phyloP scores from a whole-genome alignment of 37 sponge, comb jelly and placozoan species.

The Diacarnus erythraeanus region DNA sequence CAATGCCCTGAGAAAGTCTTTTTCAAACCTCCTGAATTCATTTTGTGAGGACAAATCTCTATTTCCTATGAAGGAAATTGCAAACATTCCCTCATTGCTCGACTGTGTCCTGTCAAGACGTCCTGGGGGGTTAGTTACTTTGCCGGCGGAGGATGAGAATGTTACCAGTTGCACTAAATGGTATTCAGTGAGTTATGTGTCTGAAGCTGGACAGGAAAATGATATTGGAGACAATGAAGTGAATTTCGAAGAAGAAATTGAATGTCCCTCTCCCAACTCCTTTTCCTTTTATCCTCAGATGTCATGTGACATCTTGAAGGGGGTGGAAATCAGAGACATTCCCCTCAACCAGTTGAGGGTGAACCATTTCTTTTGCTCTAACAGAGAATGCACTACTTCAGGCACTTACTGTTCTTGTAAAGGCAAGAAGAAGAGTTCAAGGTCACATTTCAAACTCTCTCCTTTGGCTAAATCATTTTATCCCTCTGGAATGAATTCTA shows the following conservation, averaged over 20 bases:
- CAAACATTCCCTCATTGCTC: constrained; percentile 1
- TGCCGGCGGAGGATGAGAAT: background rate
- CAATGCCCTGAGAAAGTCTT: constrained; percentile 44
- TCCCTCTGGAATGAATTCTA: background rate
- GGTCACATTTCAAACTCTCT: constrained; percentile 8
- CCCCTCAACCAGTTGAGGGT: background rate
- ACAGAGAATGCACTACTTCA: background rate
- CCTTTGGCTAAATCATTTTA: constrained; percentile 23
- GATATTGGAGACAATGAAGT: background rate
- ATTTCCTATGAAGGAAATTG: constrained; percentile 12
- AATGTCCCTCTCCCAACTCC: background rate
- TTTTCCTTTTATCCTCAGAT: constrained; percentile 3
- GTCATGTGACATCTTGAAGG: background rate
- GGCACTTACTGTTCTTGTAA: background rate
- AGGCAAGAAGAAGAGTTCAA: too few species aligned
- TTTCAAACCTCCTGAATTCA: constrained; percentile 32
- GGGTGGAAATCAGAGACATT: background rate
- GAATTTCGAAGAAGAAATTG: background rate
- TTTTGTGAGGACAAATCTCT: background rate
- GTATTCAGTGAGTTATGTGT: background rate
- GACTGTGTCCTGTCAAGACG: constrained; percentile 1
- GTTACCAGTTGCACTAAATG: too few species aligned
- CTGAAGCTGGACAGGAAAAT: background rate
- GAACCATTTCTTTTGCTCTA: background rate
- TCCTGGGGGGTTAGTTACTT: background rate